Percentiles rank a stretch among this genome's conserved stretches.
These are phyloP conservation scores for Scaptomyza graminum DNA, from an alignment of 1,140 invertebrate species.

Conservation along the genomic window DNA sequence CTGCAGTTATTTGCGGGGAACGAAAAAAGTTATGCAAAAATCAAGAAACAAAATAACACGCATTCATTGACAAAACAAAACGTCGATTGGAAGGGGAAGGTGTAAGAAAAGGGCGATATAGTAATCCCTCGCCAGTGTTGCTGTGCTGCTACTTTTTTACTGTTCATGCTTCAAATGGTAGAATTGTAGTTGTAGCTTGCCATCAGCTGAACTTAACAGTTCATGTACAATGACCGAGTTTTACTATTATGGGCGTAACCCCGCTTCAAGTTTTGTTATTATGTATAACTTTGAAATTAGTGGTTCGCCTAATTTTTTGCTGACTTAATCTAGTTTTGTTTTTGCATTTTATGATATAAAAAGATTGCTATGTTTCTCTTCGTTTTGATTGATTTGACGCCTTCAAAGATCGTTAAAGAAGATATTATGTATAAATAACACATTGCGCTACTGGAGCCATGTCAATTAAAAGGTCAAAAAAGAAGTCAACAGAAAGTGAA, in stretches of 20 bases:
- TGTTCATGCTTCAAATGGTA: slow-evolving; percentile 30
- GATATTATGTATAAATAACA: slow-evolving; percentile 51
- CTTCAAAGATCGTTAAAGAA: slow-evolving; percentile 2
- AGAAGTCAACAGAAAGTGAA: slow-evolving; percentile 37
- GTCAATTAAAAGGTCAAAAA: slow-evolving; percentile 63
- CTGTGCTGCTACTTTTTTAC: slow-evolving; percentile 37
- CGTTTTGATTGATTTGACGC: slow-evolving; percentile 29
- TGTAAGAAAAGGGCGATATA: slow-evolving; percentile 45
- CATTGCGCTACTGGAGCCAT: slow-evolving; percentile 8
- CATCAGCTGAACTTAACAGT: slow-evolving; percentile 19
- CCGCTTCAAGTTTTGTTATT: background rate
- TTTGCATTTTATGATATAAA: too few species aligned
- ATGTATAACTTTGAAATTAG: too few species aligned
- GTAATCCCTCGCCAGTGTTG: slow-evolving; percentile 65
- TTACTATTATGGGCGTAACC: background rate
- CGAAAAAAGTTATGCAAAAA: slow-evolving; percentile 27
- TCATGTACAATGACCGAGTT: background rate
- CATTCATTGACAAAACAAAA: slow-evolving; percentile 61
- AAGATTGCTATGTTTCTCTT: background rate
- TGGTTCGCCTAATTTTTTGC: too few species aligned
- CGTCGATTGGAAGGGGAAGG: slow-evolving; percentile 7
- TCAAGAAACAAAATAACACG: background rate
- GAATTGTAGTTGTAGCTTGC: background rate
- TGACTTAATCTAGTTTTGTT: too few species aligned
- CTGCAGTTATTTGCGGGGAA: slow-evolving; percentile 12